Evolutionary conservation across 2,113 vertebrate genomes (phyloP).

Genomic region (Engystomops pustulosus): DNA sequence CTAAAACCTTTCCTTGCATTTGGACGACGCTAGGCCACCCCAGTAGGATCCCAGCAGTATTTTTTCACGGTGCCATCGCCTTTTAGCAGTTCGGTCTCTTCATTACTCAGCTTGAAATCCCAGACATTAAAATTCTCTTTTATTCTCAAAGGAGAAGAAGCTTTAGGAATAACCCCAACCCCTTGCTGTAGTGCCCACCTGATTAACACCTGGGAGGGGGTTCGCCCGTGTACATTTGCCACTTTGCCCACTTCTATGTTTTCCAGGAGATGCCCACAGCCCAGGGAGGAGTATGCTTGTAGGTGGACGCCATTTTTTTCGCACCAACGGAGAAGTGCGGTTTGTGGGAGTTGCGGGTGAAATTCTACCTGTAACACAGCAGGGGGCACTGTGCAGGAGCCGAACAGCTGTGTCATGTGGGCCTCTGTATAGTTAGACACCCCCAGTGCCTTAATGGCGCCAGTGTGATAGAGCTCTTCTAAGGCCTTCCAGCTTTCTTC

Average conservation of each 20-base stretch:
- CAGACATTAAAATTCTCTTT: conserved; percentile 73
- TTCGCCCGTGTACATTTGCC: conserved; percentile 66
- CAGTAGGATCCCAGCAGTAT: conserved; percentile 80
- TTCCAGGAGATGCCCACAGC: conserved; percentile 71
- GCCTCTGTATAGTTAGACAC: conserved; percentile 81
- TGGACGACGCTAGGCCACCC: conserved; percentile 66
- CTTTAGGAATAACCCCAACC: conserved; percentile 79
- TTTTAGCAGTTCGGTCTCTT: conserved; percentile 72
- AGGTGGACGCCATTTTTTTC: conserved; percentile 73
- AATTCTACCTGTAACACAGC: conserved; percentile 80
- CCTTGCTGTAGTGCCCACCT: conserved; percentile 81
- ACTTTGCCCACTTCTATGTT: conserved; percentile 70
- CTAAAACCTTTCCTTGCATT: no score
- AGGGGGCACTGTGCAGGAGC: conserved; percentile 71
- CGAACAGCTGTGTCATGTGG: conserved; percentile 76
- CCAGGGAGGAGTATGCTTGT: conserved; percentile 82
- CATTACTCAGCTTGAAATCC: conserved; percentile 72
- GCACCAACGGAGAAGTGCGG: conserved; percentile 73
- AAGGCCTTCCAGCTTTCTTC: conserved; percentile 75
- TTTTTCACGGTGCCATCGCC: conserved; percentile 72
- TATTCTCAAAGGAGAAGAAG: conserved; percentile 70
- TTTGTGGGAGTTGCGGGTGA: conserved; percentile 77
- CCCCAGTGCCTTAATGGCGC: conserved; percentile 78
- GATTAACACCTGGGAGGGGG: conserved; percentile 78
- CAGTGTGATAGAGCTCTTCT: conserved; percentile 74